Evolutionary conservation across 1,140 invertebrate species (phyloP).

Genomic region (Medauroidea extradentata): DNA sequence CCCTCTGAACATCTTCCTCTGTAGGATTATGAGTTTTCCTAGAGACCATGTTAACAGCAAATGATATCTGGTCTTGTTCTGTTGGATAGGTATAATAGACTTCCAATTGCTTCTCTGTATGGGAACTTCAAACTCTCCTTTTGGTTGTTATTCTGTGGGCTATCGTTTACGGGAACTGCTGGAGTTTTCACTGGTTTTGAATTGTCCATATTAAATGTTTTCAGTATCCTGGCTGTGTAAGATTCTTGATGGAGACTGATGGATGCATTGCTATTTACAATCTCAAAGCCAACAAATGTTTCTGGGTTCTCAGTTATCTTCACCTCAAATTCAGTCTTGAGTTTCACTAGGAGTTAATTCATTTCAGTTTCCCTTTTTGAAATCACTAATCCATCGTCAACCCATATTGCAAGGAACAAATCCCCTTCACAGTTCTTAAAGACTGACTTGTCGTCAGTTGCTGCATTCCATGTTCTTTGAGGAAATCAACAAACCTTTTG

Average conservation of each 20-base stretch:
- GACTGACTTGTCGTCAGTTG: no score
- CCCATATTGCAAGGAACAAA: no score
- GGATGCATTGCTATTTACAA: no score
- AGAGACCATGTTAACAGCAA: conserved; percentile 30
- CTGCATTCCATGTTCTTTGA: no score
- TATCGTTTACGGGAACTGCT: neutral
- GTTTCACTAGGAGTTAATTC: no score
- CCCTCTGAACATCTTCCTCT: conserved; percentile 33
- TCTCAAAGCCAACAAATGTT: no score
- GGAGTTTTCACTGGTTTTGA: conserved; percentile 21
- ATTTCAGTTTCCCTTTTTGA: no score
- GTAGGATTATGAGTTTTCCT: conserved; percentile 25
- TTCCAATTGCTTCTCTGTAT: conserved; percentile 29
- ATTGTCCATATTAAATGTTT: conserved; percentile 21
- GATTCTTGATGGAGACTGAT: conserved; percentile 20
- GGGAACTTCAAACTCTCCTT: conserved; percentile 9
- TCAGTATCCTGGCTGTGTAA: conserved; percentile 22
- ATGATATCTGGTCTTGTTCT: conserved; percentile 39
- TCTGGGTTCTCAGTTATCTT: no score
- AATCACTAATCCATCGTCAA: no score
- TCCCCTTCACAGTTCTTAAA: no score
- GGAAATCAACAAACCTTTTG: no score
- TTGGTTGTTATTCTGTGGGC: neutral
- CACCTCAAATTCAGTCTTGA: no score
- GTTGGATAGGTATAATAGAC: conserved; percentile 36